These are phyloP conservation scores for Orchesella flavescens DNA, from an alignment of 2,888 invertebrate genomes.

Conservation along the genomic window DNA sequence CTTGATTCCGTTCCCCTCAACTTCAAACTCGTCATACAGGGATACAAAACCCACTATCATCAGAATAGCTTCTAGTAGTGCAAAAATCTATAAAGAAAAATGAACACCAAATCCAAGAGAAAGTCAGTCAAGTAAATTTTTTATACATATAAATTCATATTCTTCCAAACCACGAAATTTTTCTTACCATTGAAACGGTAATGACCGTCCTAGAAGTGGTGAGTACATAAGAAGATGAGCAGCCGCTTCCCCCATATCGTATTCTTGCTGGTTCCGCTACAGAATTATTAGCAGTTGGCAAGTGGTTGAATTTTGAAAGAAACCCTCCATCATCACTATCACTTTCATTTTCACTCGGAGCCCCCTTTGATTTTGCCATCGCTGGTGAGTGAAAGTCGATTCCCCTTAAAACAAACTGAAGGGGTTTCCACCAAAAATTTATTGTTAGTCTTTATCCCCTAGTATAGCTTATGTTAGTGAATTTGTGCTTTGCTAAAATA, in stretches of 20 bases:
- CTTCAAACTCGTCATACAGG: constrained; percentile 33
- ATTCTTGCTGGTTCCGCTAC: constrained; percentile 36
- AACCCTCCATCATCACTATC: constrained; percentile 56
- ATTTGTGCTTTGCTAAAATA: too few species aligned
- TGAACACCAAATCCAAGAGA: not conserved
- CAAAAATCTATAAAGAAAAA: constrained; percentile 40
- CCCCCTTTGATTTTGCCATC: constrained; percentile 40
- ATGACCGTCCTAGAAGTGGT: constrained; percentile 52
- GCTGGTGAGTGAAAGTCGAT: not conserved
- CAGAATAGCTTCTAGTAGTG: constrained; percentile 44
- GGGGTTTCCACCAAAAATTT: not conserved
- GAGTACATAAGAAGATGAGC: constrained; percentile 48
- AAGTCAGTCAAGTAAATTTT: not conserved
- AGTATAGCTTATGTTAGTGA: not conserved
- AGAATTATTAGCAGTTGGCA: constrained; percentile 43
- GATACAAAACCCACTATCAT: constrained; percentile 25
- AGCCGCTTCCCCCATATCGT: constrained; percentile 24
- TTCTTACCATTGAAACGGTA: constrained; percentile 59
- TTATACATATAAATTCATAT: not conserved
- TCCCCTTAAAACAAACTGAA: not conserved
- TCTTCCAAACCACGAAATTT: too few species aligned
- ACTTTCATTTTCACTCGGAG: constrained; percentile 40
- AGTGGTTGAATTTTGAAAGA: constrained; percentile 46
- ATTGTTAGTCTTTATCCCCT: not conserved
- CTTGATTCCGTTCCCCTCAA: constrained; percentile 18